Conservation (phyloP, 2,797 vertebrate genomes). For the Adelosebastes latens region DNA sequence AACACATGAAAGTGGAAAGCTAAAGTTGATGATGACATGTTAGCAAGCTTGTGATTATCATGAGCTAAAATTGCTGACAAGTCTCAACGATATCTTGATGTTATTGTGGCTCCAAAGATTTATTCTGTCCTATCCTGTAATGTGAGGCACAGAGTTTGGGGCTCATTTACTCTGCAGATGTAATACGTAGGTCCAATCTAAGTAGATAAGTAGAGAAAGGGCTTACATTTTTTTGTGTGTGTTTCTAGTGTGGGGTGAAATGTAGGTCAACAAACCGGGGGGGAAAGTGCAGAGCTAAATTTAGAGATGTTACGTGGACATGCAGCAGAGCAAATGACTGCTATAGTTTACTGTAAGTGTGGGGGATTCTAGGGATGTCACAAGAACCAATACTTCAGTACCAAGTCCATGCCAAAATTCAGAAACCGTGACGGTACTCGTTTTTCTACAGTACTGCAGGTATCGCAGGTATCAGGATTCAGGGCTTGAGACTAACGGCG, state of each 20-base stretch:
- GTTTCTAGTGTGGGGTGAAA: conserved; percentile 9
- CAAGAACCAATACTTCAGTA: no score
- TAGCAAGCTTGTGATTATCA: conserved; percentile 1
- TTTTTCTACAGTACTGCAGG: no score
- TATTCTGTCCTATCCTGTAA: neutral
- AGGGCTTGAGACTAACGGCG: no score
- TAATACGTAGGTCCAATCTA: neutral
- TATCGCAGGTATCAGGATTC: no score
- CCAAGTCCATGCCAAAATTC: no score
- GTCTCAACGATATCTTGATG: neutral
- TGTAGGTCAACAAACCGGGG: conserved; percentile 31
- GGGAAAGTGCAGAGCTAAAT: conserved; percentile 52
- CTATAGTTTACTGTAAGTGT: conserved; percentile 3
- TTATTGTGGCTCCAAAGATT: neutral
- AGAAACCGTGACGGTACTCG: no score
- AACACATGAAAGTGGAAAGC: neutral
- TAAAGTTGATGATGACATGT: neutral
- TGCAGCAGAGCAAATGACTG: conserved; percentile 19
- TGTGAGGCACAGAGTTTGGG: neutral
- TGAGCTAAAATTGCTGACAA: neutral
- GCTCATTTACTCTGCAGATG: neutral
- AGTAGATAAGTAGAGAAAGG: neutral
- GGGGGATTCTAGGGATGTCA: neutral
- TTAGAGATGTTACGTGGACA: conserved; percentile 37
- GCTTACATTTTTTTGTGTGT: rapidly evolving